Conservation (phyloP, 1,140 invertebrate genomes). For the Apolygus lucorum region DNA sequence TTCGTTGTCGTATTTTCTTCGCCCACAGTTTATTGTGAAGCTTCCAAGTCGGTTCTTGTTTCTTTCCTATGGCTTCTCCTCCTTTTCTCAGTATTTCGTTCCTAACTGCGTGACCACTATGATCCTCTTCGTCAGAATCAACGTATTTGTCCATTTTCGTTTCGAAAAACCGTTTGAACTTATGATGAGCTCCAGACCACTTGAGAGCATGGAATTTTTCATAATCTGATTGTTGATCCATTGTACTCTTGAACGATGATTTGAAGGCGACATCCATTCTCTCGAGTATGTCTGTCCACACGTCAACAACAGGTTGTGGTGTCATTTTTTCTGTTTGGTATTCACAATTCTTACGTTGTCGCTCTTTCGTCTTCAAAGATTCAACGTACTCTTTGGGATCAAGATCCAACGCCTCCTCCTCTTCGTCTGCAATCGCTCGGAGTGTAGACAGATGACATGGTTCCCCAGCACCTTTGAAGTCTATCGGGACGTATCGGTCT, state of each 20-base stretch:
- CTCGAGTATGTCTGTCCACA: background rate
- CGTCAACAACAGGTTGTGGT: background rate
- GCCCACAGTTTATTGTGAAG: background rate
- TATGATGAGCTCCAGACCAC: conserved; percentile 6
- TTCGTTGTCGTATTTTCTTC: background rate
- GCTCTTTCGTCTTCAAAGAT: background rate
- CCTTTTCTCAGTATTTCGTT: conserved; percentile 1
- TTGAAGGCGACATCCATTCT: conserved; percentile 2
- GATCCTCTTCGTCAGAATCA: background rate
- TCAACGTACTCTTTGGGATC: background rate
- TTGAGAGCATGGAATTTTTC: background rate
- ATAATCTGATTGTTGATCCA: conserved; percentile 4
- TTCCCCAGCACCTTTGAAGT: background rate
- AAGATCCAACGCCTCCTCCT: background rate
- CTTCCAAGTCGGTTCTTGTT: background rate
- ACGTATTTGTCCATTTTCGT: background rate
- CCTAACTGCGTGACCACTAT: background rate
- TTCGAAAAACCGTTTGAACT: conserved; percentile 13
- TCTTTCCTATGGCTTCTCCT: background rate
- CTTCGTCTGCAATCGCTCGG: no score
- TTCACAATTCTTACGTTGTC: background rate
- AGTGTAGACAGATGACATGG: background rate
- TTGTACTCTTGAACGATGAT: background rate
- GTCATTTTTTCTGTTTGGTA: background rate
- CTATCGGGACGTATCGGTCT: background rate